phyloP scores from a whole-genome alignment of 2,888 invertebrate genomes.

The Pristionchus maxplancki region DNA sequence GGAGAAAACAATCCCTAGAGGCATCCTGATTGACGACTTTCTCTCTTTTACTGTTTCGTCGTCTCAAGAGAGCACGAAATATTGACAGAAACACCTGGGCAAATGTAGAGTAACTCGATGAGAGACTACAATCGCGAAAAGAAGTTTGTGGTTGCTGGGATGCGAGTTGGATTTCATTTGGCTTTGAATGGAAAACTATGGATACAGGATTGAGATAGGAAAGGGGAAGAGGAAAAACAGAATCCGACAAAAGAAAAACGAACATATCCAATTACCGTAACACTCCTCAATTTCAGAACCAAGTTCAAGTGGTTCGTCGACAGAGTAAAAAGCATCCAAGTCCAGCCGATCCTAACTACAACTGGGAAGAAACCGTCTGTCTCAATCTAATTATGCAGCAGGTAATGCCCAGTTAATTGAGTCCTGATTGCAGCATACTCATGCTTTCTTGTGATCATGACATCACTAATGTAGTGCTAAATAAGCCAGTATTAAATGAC shows the following conservation, averaged over 20 bases:
- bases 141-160: neutral
- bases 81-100: neutral
- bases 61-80: neutral
- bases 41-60: neutral
- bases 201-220: neutral
- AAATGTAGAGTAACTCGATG: neutral
- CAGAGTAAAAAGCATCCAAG: conserved; percentile 93
- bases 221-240: neutral
- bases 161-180: neutral
- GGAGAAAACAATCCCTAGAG: conserved; percentile 37
- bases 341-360: conserved; percentile 94
- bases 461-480: too few relatives aligned
- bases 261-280: neutral
- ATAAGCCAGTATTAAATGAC: too few relatives aligned
- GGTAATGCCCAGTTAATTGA: conserved; percentile 77
- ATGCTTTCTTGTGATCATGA: too few relatives aligned
- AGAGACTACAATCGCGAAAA: neutral
- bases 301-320: conserved; percentile 95
- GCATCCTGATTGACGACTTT: neutral
- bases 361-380: conserved; percentile 99
- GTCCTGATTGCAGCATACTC: too few relatives aligned
- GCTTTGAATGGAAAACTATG: neutral
- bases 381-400: conserved; percentile 97
- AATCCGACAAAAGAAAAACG: neutral
- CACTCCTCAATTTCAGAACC: conserved; percentile 36